These are phyloP conservation scores for Schlechtendalia chinensis DNA, from an alignment of 1,140 invertebrate genomes.

Conservation along the genomic window DNA sequence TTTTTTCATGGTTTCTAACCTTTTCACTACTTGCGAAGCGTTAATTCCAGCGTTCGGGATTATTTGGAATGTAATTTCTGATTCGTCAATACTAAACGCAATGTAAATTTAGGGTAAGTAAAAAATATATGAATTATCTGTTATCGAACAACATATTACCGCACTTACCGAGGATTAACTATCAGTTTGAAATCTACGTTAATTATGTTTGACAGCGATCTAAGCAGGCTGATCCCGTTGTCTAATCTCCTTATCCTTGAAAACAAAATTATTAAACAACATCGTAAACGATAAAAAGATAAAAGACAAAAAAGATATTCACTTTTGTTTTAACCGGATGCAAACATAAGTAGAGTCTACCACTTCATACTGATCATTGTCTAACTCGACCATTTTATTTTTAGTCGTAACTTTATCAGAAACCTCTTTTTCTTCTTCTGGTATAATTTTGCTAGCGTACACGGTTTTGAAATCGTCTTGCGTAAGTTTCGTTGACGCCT, in stretches of 20 bases:
- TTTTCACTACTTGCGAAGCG: slow-evolving; percentile 69
- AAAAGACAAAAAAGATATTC: slow-evolving; percentile 51
- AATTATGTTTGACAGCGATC: neutral
- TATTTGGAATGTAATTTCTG: slow-evolving; percentile 80
- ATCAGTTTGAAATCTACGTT: slow-evolving; percentile 9
- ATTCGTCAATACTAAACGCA: slow-evolving; percentile 10
- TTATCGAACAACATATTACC: neutral
- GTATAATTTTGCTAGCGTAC: neutral
- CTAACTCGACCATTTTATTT: neutral
- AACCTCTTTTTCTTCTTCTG: neutral
- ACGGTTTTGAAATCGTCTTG: slow-evolving; percentile 27
- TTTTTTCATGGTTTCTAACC: slow-evolving; percentile 67
- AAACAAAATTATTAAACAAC: neutral
- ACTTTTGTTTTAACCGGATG: slow-evolving; percentile 67
- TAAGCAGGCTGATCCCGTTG: neutral
- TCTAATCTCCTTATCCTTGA: neutral
- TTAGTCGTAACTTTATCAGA: neutral
- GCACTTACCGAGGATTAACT: slow-evolving; percentile 6
- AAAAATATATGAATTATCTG: neutral
- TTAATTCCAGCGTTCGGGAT: slow-evolving; percentile 68
- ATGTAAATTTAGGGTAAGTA: neutral
- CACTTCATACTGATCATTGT: slow-evolving; percentile 58
- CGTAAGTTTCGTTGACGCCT: neutral
- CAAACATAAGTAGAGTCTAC: slow-evolving; percentile 70
- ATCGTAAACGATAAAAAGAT: neutral